These are phyloP conservation scores for Bruchidius siliquastri DNA, from an alignment of 2,888 invertebrate genomes.

Conservation along the genomic window DNA sequence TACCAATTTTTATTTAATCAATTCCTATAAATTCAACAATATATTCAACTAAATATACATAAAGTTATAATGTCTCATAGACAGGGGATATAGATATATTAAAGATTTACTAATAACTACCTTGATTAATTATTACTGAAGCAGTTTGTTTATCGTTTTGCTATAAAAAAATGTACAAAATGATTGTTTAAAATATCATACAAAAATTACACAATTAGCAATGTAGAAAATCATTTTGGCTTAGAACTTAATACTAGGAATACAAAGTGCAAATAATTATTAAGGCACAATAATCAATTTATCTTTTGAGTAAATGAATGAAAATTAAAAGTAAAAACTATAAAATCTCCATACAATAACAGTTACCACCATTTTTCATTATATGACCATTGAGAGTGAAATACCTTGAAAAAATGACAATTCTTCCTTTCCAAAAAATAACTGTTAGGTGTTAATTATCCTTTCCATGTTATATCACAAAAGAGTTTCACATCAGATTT, in stretches of 20 bases:
- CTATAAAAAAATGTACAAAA: neutral
- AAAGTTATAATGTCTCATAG: neutral
- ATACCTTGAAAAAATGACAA: neutral
- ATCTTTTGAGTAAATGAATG: neutral
- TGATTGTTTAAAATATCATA: neutral
- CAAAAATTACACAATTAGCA: neutral
- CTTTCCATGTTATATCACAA: too few species aligned
- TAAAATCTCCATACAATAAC: neutral
- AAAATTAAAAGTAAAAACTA: neutral
- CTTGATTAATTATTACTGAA: neutral
- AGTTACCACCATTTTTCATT: neutral
- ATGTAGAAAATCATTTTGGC: neutral
- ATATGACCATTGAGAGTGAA: neutral
- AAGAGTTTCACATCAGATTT: too few species aligned
- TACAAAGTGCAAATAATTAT: neutral
- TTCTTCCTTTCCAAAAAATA: too few species aligned
- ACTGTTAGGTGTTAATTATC: too few species aligned
- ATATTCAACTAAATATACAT: neutral
- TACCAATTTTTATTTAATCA: neutral
- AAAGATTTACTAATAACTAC: neutral
- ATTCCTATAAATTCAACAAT: neutral
- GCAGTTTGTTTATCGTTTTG: neutral
- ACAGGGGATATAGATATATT: neutral
- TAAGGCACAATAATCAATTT: neutral
- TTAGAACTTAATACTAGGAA: too few species aligned